Percentiles rank a stretch among this genome's conserved stretches.
phyloP scores from a whole-genome alignment of 2,797 vertebrate genomes.

The Betta splendens region DNA sequence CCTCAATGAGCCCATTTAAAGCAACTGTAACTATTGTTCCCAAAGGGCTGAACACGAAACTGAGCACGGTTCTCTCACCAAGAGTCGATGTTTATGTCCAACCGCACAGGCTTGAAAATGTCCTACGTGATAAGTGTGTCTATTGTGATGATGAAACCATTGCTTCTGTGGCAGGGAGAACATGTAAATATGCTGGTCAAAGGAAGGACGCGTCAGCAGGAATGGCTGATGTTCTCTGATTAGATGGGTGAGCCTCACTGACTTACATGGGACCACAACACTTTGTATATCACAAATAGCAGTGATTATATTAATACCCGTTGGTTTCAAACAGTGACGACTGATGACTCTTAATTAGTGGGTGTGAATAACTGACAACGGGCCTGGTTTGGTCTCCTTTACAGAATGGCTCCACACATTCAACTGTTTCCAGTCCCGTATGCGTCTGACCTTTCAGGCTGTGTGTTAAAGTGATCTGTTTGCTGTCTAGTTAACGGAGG shows the following conservation, averaged over 20 bases:
- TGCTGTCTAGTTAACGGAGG: constrained; percentile 69
- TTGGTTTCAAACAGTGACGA: not conserved
- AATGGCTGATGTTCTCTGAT: no score
- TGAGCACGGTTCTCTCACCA: constrained; percentile 2
- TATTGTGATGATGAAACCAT: constrained; percentile 26
- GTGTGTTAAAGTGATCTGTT: constrained; percentile 59
- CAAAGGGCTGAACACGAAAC: constrained; percentile 22
- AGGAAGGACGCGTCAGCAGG: not conserved
- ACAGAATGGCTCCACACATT: not conserved
- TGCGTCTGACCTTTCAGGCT: constrained; percentile 41
- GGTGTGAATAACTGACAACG: constrained; percentile 10
- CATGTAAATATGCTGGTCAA: not conserved
- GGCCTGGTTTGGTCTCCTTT: constrained; percentile 5
- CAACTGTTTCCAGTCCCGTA: constrained; percentile 19
- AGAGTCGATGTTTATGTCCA: constrained; percentile 11
- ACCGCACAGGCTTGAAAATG: constrained; percentile 42
- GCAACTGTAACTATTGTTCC: constrained; percentile 1
- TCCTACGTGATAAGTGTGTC: constrained; percentile 23
- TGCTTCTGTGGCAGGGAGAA: constrained; percentile 4
- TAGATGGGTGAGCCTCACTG: no score
- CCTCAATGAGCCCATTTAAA: constrained; percentile 20
- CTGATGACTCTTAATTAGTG: not conserved
- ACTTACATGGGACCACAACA: no score
- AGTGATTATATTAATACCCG: no score
- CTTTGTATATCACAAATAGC: no score